Percentiles rank a stretch among this genome's conserved stretches.
These are phyloP conservation scores for Boleophthalmus pectinirostris DNA, from an alignment of 2,113 vertebrate genomes.

Conservation along the genomic window DNA sequence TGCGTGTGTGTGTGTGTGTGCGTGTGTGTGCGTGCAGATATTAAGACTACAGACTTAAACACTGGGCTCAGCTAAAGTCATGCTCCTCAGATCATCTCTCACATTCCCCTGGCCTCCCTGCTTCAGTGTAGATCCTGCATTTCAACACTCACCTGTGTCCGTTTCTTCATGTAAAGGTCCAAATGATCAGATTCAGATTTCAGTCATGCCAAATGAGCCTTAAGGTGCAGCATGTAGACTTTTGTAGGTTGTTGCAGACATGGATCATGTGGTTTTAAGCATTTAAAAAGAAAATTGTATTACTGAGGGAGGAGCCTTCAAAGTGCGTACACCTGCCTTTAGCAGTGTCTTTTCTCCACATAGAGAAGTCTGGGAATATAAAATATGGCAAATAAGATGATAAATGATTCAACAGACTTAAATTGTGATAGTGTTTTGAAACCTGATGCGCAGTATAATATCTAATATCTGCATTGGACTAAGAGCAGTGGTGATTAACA, in stretches of 20 bases:
- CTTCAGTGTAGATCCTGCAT: neutral
- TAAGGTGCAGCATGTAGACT: neutral
- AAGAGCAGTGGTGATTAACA: too few species aligned
- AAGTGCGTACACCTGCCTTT: too few species aligned
- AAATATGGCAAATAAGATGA: too few species aligned
- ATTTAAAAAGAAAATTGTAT: too few species aligned
- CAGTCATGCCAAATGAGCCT: neutral
- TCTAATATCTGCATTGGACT: too few species aligned
- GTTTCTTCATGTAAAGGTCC: slow-evolving; percentile 28
- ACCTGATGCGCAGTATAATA: too few species aligned
- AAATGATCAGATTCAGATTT: slow-evolving; percentile 22
- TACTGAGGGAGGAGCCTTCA: too few species aligned
- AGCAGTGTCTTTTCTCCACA: too few species aligned
- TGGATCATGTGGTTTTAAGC: too few species aligned
- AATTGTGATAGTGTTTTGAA: too few species aligned
- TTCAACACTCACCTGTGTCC: neutral
- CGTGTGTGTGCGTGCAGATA: slow-evolving; percentile 4
- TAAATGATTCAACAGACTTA: too few species aligned
- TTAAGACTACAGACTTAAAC: neutral
- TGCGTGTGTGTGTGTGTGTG: slow-evolving; percentile 6
- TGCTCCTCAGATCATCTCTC: slow-evolving; percentile 45
- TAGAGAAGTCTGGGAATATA: too few species aligned
- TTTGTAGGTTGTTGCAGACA: neutral
- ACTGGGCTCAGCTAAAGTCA: neutral
- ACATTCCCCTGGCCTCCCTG: slow-evolving; percentile 55